Percentiles rank a stretch among this genome's conserved stretches.
phyloP scores from a whole-genome alignment of 1,140 invertebrate species.

The Drepana arcuata region DNA sequence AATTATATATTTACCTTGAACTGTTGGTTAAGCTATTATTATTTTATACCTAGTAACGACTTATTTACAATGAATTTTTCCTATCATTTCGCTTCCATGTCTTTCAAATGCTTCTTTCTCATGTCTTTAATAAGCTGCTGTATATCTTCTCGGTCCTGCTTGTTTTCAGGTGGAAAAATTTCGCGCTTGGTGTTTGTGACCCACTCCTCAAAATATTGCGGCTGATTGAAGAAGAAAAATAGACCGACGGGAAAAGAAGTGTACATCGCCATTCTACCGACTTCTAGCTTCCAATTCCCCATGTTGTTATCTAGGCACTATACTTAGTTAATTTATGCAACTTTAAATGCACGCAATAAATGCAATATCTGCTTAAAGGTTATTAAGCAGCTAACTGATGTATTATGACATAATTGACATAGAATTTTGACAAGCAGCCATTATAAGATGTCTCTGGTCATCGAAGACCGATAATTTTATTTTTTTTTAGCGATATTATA shows the following conservation, averaged over 20 bases:
- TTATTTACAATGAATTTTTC: no score
- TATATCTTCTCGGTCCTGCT: conserved; percentile 71
- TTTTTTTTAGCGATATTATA: no score
- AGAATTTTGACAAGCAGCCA: no score
- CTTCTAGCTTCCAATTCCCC: conserved; percentile 87
- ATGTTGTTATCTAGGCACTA: no score
- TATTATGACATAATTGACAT: no score
- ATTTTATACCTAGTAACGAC: no score
- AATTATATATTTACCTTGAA: no score
- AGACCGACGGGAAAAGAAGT: conserved; percentile 87
- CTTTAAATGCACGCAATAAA: not conserved
- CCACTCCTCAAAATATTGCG: conserved; percentile 85
- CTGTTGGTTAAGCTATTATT: no score
- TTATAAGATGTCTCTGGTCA: no score
- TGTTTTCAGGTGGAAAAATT: conserved; percentile 79
- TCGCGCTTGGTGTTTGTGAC: conserved; percentile 80
- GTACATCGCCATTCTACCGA: conserved; percentile 86
- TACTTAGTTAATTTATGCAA: not conserved
- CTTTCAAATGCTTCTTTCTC: conserved; percentile 65
- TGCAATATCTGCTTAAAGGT: no score
- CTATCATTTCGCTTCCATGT: conserved; percentile 31
- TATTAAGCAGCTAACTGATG: no score
- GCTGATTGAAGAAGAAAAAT: conserved; percentile 91
- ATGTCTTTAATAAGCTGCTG: conserved; percentile 73
- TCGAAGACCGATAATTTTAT: no score